These are phyloP conservation scores for Ditylenchus dipsaci DNA, from an alignment of 1,140 invertebrate species.

Conservation along the genomic window DNA sequence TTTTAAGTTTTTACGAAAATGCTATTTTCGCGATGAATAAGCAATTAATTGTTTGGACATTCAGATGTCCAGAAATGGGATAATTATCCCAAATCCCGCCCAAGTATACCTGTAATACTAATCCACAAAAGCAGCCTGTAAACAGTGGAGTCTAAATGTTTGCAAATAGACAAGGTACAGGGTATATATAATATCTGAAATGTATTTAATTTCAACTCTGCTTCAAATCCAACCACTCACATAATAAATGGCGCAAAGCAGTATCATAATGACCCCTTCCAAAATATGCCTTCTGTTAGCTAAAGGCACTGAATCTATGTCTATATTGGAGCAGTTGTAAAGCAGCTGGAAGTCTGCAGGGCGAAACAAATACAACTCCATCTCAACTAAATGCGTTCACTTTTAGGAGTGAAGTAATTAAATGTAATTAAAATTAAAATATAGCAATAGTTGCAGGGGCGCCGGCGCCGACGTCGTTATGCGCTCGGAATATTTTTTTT, in stretches of 20 bases:
- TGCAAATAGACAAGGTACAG: not conserved
- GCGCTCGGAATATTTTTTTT: too few relatives aligned
- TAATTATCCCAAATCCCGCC: too few relatives aligned
- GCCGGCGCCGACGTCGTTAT: too few relatives aligned
- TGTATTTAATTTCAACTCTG: too few relatives aligned
- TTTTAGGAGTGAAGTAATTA: too few relatives aligned
- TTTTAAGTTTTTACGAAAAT: too few relatives aligned
- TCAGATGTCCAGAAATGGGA: too few relatives aligned
- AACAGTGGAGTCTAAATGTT: not conserved
- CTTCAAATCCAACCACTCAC: not conserved
- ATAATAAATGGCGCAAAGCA: not conserved
- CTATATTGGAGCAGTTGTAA: slow-evolving; percentile 32
- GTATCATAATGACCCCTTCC: slow-evolving; percentile 17
- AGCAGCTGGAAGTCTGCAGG: slow-evolving; percentile 19
- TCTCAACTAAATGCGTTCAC: too few relatives aligned
- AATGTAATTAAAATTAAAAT: too few relatives aligned
- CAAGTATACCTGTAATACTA: slow-evolving; percentile 13
- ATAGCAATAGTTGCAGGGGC: too few relatives aligned
- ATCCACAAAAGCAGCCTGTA: slow-evolving; percentile 18
- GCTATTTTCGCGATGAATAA: too few relatives aligned
- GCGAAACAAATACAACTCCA: slow-evolving; percentile 36
- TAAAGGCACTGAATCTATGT: slow-evolving; percentile 25
- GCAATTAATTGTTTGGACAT: too few relatives aligned
- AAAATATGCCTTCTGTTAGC: slow-evolving; percentile 21
- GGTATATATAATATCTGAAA: not conserved